A percentile compares a stretch with the other conserved stretches of the same genome.
Evolutionary conservation across 2,888 invertebrate genomes (phyloP).

Genomic region (Catonia carolina): DNA sequence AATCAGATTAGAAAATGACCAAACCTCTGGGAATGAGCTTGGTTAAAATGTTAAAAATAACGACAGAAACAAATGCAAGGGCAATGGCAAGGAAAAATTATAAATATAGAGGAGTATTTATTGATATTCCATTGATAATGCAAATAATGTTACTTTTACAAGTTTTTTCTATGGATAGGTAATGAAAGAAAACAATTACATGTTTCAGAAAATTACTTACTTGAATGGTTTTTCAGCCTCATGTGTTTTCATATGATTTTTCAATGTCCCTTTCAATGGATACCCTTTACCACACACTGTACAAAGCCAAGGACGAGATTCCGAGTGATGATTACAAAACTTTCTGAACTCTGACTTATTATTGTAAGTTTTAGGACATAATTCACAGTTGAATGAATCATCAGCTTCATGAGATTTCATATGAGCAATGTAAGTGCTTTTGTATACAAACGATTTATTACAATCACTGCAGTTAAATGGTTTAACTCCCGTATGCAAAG

Average conservation of each 20-base stretch:
- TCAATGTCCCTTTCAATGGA: constrained; percentile 51
- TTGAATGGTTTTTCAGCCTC: constrained; percentile 48
- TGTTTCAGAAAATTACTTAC: too few species aligned
- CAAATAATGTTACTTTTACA: too few species aligned
- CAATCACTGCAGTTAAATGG: constrained; percentile 4
- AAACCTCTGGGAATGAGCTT: too few species aligned
- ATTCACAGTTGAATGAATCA: constrained; percentile 18
- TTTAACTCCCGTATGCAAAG: constrained; percentile 22
- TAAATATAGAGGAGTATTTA: too few species aligned
- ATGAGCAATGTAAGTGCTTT: constrained; percentile 41
- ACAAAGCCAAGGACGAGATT: constrained; percentile 43
- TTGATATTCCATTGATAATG: too few species aligned
- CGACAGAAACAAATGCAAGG: too few species aligned
- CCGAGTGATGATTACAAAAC: constrained; percentile 20
- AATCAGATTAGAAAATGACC: too few species aligned
- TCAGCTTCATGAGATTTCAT: constrained; percentile 42
- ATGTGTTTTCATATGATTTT: constrained; percentile 53
- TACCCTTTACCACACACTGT: constrained; percentile 52
- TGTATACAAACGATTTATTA: constrained; percentile 25
- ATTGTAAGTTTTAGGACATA: constrained; percentile 12
- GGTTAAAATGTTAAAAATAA: too few species aligned
- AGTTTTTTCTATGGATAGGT: too few species aligned
- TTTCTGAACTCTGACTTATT: constrained; percentile 14
- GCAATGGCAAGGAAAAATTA: too few species aligned
- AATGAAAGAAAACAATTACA: too few species aligned